Evolutionary conservation across 2,888 invertebrate genomes (phyloP).

Genomic region (Stramonita haemastoma): DNA sequence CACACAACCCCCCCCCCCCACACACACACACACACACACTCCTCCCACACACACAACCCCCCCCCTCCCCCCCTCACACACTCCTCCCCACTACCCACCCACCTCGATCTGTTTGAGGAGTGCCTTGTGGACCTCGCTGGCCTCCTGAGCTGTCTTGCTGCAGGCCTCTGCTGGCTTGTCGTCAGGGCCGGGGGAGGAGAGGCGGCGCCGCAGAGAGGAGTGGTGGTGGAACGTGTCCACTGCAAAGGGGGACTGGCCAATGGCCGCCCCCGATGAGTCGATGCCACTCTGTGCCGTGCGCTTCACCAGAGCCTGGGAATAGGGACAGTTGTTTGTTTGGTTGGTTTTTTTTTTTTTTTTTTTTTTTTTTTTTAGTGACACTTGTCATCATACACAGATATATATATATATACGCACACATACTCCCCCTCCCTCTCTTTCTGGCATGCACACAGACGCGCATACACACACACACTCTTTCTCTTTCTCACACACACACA

Average conservation of each 20-base stretch:
- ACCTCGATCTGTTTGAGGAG: slow-evolving; percentile 81
- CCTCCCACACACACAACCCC: too few relatives aligned
- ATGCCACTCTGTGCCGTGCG: slow-evolving; percentile 81
- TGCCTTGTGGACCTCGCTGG: slow-evolving; percentile 79
- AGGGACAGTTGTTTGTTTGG: neutral
- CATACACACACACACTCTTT: too few relatives aligned
- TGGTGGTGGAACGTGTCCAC: slow-evolving; percentile 80
- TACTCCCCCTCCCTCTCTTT: too few relatives aligned
- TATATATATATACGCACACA: too few relatives aligned
- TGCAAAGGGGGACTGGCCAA: slow-evolving; percentile 77
- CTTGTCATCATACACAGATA: too few relatives aligned
- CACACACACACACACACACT: too few relatives aligned
- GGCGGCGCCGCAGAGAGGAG: slow-evolving; percentile 82
- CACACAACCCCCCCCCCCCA: too few relatives aligned
- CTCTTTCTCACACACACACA: too few relatives aligned
- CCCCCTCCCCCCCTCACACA: too few relatives aligned
- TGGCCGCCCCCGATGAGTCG: slow-evolving; percentile 61
- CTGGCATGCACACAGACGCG: too few relatives aligned
- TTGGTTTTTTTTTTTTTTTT: too few relatives aligned
- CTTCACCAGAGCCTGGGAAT: slow-evolving; percentile 81
- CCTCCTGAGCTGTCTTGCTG: slow-evolving; percentile 71
- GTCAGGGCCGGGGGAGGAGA: slow-evolving; percentile 79
- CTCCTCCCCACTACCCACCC: slow-evolving; percentile 10
- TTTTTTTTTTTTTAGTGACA: too few relatives aligned
- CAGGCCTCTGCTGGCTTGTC: slow-evolving; percentile 55